phyloP scores from a whole-genome alignment of 2,113 vertebrate species.

The Protobothrops mucrosquamatus region DNA sequence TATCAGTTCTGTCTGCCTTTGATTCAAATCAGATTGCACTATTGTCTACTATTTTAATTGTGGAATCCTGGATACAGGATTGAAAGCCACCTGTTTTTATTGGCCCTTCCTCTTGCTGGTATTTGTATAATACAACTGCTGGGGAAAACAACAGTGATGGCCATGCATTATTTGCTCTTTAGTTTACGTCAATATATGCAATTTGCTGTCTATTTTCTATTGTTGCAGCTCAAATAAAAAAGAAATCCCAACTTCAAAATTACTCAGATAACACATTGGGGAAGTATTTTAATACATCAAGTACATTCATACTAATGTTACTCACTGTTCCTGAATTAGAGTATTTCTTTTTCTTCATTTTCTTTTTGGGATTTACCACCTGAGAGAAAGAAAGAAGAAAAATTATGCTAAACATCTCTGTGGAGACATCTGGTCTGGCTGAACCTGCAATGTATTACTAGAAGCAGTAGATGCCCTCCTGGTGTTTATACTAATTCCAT shows the following conservation, averaged over 20 bases:
- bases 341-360: conserved; percentile 98
- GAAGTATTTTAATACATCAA: neutral
- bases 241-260: neutral
- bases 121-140: neutral
- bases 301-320: conserved; percentile 30
- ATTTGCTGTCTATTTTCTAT: neutral
- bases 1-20: neutral
- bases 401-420: neutral
- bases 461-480: too few species aligned
- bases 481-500: neutral
- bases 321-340: conserved; percentile 92
- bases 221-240: neutral
- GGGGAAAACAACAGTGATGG: neutral
- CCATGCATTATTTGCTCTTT: neutral
- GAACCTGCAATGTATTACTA: neutral
- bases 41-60: neutral
- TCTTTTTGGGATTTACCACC: conserved; percentile 93
- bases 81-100: neutral
- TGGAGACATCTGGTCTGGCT: neutral
- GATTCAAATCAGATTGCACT: neutral
- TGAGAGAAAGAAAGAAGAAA: conserved; percentile 56
- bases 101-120: too few species aligned
- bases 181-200: neutral
- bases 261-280: neutral
- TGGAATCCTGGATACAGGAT: neutral